Base-by-base conservation (phyloP, 2,113 vertebrate genomes). In the Sphaerodactylus townsendi region DNA sequence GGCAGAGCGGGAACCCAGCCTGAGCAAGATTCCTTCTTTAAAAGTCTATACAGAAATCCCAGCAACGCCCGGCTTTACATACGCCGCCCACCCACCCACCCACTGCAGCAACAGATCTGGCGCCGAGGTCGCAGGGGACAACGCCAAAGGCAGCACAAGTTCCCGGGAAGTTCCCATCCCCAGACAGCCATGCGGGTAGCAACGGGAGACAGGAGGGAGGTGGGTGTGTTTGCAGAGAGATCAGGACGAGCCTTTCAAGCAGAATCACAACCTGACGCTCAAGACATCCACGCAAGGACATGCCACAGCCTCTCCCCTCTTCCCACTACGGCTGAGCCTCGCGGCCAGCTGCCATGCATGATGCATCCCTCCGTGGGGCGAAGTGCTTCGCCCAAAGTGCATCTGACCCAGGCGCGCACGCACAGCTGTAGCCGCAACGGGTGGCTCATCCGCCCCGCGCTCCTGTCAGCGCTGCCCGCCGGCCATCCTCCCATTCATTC, bases 151-250 rank as follows among this genome's bases (percentile, higher is more conserved):
- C 37, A 48, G 6, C 48, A 14, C 48, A 35, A 68, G 69, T 64
- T 28, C 66, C 68, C n/a, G 39, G 50, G 77, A 85, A 85, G 83
- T 72, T 48, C 66, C 83, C 68, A 62, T 25, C 75, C 50, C 66
- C 33, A 65, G 74, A 33, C 28, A 70, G 35, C 73, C 65, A 39
- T 59, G 59, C 59, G 75, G 59, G 56, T 46, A 46, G 71, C 33
- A 65, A 28, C n/a, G 19, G 25, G 23, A 48, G 81, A 41, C 56
- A 23, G 69, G 37, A 25, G 8, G 71, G 25, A 39, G 56, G 83
- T 71, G 83, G 75, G 83, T 46, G 72, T 78, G 83, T 71, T 71
- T 48, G 68, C 66, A 35, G 76, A 70, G 74, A 84, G 82, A 41
- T 13, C 37, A 10, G 81, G 10, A 35, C 25, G 50, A 53, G 23